A percentile compares a stretch with the other conserved stretches of the same genome.
These are phyloP conservation scores for Calosoma granatense DNA, from an alignment of 1,140 invertebrate species.

Conservation along the genomic window DNA sequence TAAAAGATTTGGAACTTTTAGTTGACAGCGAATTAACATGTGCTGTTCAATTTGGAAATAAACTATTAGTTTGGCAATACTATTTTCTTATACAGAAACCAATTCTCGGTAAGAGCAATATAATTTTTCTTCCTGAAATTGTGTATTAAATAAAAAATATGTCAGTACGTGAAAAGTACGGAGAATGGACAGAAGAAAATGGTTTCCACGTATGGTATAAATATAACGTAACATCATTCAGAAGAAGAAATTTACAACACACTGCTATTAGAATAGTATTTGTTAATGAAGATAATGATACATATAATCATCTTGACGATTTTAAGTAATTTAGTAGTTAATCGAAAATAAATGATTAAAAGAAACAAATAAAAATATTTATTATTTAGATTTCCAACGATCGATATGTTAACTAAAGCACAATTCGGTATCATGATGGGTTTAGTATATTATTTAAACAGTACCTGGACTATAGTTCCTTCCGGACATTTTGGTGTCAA, in stretches of 20 bases:
- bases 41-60: not conserved
- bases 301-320: not conserved
- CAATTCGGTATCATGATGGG: not conserved
- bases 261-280: not conserved
- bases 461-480: not conserved
- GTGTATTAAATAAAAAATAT: conserved; percentile 9
- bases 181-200: conserved; percentile 1
- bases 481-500: not conserved
- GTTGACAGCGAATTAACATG: not conserved
- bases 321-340: not conserved
- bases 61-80: not conserved
- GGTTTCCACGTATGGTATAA: not conserved
- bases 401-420: conserved; percentile 12
- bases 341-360: too few species aligned
- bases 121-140: too few species aligned
- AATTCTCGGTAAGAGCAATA: not conserved
- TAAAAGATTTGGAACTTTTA: not conserved
- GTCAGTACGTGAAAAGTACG: conserved; percentile 5
- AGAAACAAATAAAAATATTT: too few species aligned
- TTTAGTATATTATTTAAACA: conserved; percentile 13
- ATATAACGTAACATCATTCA: not conserved
- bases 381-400: conserved; percentile 8
- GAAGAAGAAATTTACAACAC: not conserved
- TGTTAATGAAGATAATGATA: not conserved
- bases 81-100: not conserved